Base-by-base conservation (phyloP, 2,888 invertebrate genomes). In the Luffia ferchaultella region DNA sequence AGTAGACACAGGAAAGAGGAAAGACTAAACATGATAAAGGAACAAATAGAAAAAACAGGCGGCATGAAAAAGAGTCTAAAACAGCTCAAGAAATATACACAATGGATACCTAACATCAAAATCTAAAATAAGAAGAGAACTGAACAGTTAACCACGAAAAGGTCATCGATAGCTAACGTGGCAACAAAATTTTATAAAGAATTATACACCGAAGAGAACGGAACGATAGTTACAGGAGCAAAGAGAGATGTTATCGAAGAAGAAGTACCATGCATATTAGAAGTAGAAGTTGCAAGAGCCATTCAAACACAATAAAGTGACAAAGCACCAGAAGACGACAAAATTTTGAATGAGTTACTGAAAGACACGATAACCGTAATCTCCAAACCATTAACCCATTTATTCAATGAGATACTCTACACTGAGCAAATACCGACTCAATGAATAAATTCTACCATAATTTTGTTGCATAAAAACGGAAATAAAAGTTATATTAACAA, bases 1-100 rank as follows among this genome's bases (percentile, higher is more conserved):
- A 54, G 51, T 20, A 53, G 41, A 46, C 50, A 54, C 19, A 50
- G 42, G 20, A 53, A 50, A 46, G 17, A 18, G 52, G 42, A 52
- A 16, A 49, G 50, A 47, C 12, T 45, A 12, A 30, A 30, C 30
- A 12, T 12, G 12, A 7, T 30, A 12, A 30, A 12, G 12, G 30
- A 30, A 30, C 30, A 30, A 30, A 30, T 30, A 30, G 30, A 30
- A 12, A 30, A 30, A 30, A 30, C 30, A 30, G 30, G 12, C 30
- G 30, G 30, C 3, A 30, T 30, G 5, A 30, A 30, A 3, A 30
- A 30, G 12, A 12, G 12, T 12, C 12, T 30, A 30, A 30, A 30
- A 30, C 30, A 3, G 30, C 12, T 30, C 5, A 30, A 12, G 12
- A 30, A 30, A 30, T 30, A 30, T 12, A n/a, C n/a, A 30, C 30